Conservation (phyloP, 1,140 invertebrate species). For the Trichoplusia ni region DNA sequence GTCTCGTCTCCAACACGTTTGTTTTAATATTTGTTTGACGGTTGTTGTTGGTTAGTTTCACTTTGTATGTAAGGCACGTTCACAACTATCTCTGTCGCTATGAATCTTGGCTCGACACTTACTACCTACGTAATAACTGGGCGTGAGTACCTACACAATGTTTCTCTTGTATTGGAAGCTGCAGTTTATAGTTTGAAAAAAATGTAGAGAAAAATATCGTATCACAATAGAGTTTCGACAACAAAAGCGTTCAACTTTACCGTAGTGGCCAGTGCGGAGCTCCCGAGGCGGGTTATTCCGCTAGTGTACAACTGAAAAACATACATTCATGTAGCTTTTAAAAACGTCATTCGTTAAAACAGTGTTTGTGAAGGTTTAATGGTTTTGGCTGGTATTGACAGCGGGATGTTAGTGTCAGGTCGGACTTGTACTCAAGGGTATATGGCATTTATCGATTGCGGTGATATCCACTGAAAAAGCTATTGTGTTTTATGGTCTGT, state of each 20-base stretch:
- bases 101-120: neutral
- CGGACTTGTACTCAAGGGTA: neutral
- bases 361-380: neutral
- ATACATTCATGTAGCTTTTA: neutral
- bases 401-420: neutral
- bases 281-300: neutral
- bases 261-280: neutral
- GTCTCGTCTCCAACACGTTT: neutral
- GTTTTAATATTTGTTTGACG: constrained; percentile 3
- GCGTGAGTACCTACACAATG: neutral
- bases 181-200: neutral
- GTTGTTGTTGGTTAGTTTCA: constrained; percentile 12
- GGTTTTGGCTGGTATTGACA: neutral
- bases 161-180: too few relatives aligned
- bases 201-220: neutral
- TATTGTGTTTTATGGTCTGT: too few relatives aligned
- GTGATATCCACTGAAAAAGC: too few relatives aligned
- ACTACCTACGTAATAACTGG: too few relatives aligned
- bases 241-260: constrained; percentile 18
- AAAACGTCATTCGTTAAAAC: neutral
- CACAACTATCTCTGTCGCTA: neutral
- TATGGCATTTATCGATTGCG: too few relatives aligned
- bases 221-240: constrained; percentile 14
- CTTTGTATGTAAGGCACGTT: neutral
- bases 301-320: neutral